These are phyloP conservation scores for Gonatopus flavifemur DNA, from an alignment of 1,140 invertebrate species.

Conservation along the genomic window DNA sequence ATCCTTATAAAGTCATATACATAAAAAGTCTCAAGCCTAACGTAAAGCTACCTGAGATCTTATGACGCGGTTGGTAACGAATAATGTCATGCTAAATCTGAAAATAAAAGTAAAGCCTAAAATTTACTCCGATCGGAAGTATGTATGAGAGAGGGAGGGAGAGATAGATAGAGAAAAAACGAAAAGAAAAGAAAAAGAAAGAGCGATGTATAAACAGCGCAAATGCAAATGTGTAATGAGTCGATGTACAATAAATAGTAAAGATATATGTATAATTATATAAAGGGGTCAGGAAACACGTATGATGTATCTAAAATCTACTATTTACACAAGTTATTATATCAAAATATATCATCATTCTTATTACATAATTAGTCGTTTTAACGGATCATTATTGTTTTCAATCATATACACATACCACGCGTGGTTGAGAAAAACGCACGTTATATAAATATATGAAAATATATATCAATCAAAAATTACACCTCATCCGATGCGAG, in stretches of 20 bases:
- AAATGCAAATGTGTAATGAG: conserved; percentile 48
- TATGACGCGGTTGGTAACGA: no score
- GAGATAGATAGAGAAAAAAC: no score
- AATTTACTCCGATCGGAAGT: no score
- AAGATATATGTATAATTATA: conserved; percentile 41
- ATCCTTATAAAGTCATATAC: conserved; percentile 42
- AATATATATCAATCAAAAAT: conserved; percentile 22
- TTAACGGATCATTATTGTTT: conserved; percentile 26
- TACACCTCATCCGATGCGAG: conserved; percentile 56
- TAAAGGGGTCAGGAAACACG: conserved; percentile 48
- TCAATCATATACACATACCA: no score
- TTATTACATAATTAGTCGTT: conserved; percentile 48
- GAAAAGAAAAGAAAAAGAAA: no score
- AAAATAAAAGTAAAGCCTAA: conserved; percentile 34
- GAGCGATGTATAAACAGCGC: conserved; percentile 44
- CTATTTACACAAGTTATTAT: conserved; percentile 59
- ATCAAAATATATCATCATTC: conserved; percentile 54
- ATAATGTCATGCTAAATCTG: conserved; percentile 50
- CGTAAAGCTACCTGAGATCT: conserved; percentile 20
- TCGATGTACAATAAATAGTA: conserved; percentile 59
- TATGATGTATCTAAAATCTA: conserved; percentile 51
- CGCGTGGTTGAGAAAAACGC: no score
- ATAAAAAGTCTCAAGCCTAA: conserved; percentile 34
- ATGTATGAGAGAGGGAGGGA: no score
- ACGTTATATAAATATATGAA: no score